Conservation (phyloP, 2,797 vertebrate species). For the Coregonus ussuriensis region DNA sequence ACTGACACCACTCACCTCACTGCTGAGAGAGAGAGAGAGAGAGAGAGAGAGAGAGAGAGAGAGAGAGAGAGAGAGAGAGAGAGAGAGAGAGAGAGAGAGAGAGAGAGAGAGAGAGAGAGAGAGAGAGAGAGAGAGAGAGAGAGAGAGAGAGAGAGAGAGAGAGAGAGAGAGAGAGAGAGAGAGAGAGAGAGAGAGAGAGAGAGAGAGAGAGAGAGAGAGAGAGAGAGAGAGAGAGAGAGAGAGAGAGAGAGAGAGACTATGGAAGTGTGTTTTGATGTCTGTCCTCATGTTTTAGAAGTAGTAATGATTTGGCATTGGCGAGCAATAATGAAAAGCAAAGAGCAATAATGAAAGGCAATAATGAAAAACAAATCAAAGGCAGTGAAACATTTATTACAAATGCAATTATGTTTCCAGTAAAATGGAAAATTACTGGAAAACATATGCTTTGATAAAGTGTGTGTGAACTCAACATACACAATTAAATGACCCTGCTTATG, state of each 20-base stretch:
- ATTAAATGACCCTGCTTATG: not conserved
- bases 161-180: not conserved
- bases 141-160: not conserved
- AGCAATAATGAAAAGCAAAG: conserved; percentile 21
- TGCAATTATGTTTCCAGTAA: conserved; percentile 14
- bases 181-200: not conserved
- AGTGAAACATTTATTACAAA: conserved; percentile 35
- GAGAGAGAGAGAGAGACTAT: too few relatives aligned
- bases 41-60: not conserved
- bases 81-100: not conserved
- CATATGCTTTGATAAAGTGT: conserved; percentile 9
- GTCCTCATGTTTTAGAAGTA: not conserved
- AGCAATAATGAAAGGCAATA: too few relatives aligned
- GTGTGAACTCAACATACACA: not conserved
- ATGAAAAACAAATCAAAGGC: conserved; percentile 25
- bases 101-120: too few relatives aligned
- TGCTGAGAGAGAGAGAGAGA: too few relatives aligned
- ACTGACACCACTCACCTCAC: not conserved
- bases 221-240: too few relatives aligned
- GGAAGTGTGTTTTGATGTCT: too few relatives aligned
- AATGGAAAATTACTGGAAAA: conserved; percentile 34
- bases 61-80: not conserved
- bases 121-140: too few relatives aligned
- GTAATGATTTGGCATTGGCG: conserved; percentile 28
- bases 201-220: not conserved